Evolutionary conservation across 2,888 invertebrate genomes (phyloP).

Genomic region (Trachelus tabidus): DNA sequence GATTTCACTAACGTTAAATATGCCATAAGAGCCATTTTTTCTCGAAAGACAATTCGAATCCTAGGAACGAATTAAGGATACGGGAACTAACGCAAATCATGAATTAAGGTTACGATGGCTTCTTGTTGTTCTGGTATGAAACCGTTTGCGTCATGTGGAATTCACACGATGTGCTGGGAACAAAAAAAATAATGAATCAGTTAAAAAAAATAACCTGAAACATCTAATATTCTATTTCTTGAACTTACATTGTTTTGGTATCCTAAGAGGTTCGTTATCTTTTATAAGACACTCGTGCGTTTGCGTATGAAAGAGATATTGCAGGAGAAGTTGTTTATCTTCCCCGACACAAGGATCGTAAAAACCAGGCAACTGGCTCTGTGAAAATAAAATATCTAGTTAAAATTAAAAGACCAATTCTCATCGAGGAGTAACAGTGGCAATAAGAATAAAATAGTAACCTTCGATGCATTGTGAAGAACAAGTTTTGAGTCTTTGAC

Average conservation of each 20-base stretch:
- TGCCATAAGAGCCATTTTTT: neutral
- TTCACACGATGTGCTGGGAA: slow-evolving; percentile 64
- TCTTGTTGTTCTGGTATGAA: slow-evolving; percentile 23
- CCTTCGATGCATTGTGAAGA: slow-evolving; percentile 88
- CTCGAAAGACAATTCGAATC: neutral
- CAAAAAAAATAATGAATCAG: neutral
- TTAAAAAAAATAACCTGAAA: slow-evolving; percentile 33
- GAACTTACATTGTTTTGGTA: slow-evolving; percentile 80
- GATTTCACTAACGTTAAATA: neutral
- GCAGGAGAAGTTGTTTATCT: slow-evolving; percentile 86
- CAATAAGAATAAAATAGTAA: slow-evolving; percentile 56
- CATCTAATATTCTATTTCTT: slow-evolving; percentile 6
- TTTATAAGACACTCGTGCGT: slow-evolving; percentile 82
- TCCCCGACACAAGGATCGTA: slow-evolving; percentile 96
- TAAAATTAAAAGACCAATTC: neutral
- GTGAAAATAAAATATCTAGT: slow-evolving; percentile 54
- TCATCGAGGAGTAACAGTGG: neutral
- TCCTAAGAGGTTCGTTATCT: slow-evolving; percentile 83
- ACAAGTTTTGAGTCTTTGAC: slow-evolving; percentile 91
- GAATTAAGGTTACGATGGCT: slow-evolving; percentile 19
- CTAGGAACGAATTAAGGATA: neutral
- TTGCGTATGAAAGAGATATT: slow-evolving; percentile 85
- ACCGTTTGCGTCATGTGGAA: slow-evolving; percentile 60
- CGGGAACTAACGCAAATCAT: slow-evolving; percentile 3
- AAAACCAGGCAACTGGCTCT: slow-evolving; percentile 96